Conservation (phyloP, 2,797 vertebrate genomes). For the Danio kyathit region DNA sequence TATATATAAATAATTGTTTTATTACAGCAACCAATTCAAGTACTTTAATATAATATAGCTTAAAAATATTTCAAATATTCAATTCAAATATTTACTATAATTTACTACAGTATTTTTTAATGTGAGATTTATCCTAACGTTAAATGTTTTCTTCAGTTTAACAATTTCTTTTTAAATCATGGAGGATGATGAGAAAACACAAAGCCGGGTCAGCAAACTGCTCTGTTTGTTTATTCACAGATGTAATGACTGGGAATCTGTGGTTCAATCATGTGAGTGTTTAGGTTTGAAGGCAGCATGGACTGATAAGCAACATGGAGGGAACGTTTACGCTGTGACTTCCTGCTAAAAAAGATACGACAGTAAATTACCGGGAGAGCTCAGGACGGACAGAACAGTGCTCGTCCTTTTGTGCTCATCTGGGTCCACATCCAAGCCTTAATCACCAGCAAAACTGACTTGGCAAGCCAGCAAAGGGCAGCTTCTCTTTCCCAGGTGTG, state of each 20-base stretch:
- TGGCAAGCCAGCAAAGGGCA: conserved; percentile 17
- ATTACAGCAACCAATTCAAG: no score
- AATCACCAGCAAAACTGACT: conserved; percentile 30
- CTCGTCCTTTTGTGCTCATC: conserved; percentile 23
- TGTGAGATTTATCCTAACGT: no score
- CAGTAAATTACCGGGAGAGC: conserved; percentile 36
- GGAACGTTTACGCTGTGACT: conserved; percentile 29
- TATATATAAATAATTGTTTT: no score
- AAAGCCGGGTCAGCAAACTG: not conserved
- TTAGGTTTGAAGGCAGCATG: conserved; percentile 8
- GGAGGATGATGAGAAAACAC: no score
- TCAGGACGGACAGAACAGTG: not conserved
- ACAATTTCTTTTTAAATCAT: no score
- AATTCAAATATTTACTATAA: no score
- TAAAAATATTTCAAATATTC: no score
- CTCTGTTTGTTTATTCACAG: conserved; percentile 28
- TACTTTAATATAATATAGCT: no score
- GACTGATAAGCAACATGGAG: conserved; percentile 23
- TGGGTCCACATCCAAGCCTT: conserved; percentile 28
- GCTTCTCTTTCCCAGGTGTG: conserved; percentile 37
- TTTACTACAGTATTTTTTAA: no score
- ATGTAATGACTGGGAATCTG: conserved; percentile 28
- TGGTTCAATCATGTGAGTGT: conserved; percentile 16
- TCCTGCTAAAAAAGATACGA: conserved; percentile 34
- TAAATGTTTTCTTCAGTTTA: no score